A percentile compares a stretch with the other conserved stretches of the same genome.
phyloP scores from a whole-genome alignment of 1,140 invertebrate species.

The Trachymyrmex cornetzi region DNA sequence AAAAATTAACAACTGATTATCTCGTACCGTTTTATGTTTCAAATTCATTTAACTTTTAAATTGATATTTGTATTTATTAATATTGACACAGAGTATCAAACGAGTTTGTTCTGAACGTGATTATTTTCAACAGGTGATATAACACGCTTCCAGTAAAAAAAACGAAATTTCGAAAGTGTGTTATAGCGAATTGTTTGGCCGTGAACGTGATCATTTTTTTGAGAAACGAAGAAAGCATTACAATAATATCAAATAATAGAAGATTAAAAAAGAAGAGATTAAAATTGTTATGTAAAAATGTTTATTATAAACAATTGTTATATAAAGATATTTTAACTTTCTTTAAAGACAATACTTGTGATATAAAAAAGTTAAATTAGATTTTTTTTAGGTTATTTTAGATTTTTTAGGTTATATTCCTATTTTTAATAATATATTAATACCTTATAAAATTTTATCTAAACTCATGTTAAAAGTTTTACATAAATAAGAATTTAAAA shows the following conservation, averaged over 20 bases:
- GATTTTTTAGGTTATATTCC: neutral
- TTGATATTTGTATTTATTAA: slow-evolving; percentile 8
- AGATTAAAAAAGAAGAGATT: neutral
- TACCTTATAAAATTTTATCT: neutral
- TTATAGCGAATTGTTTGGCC: slow-evolving; percentile 25
- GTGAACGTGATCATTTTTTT: slow-evolving; percentile 17
- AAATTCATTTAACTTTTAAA: neutral
- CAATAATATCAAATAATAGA: neutral
- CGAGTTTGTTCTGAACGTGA: neutral
- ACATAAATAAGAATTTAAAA: neutral
- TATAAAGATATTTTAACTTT: neutral
- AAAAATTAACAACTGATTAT: slow-evolving; percentile 7
- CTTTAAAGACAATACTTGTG: neutral
- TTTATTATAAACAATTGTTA: neutral
- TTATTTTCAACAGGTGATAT: slow-evolving; percentile 16
- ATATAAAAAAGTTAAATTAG: neutral
- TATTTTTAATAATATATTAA: neutral
- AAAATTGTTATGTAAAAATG: neutral
- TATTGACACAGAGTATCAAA: slow-evolving; percentile 11
- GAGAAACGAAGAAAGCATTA: neutral
- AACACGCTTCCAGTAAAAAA: slow-evolving; percentile 10
- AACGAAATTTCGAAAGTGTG: slow-evolving; percentile 14
- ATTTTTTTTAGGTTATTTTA: neutral
- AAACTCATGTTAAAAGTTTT: neutral
- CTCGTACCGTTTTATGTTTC: neutral